These are phyloP conservation scores for Macrosteles quadrilineatus DNA, from an alignment of 1,140 invertebrate genomes.

Conservation along the genomic window DNA sequence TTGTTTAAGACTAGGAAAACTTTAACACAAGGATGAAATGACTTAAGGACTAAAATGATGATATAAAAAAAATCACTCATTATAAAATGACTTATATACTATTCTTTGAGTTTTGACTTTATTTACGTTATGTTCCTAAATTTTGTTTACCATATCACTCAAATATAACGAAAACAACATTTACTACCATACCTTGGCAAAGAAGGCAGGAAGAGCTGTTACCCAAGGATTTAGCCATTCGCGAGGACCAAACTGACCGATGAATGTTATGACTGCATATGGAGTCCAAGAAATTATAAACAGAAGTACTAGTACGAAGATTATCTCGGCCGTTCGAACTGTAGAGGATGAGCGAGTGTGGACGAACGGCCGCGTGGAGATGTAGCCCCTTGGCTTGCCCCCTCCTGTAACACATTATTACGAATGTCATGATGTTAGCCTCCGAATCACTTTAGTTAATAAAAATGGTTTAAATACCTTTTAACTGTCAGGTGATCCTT, in stretches of 20 bases:
- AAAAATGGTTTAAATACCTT: too few relatives aligned
- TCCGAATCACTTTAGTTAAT: too few relatives aligned
- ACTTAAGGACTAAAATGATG: too few relatives aligned
- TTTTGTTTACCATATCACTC: too few relatives aligned
- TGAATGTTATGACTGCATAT: conserved; percentile 56
- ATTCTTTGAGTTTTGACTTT: too few relatives aligned
- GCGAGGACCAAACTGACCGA: conserved; percentile 54
- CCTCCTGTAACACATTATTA: conserved; percentile 3
- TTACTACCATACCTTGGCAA: conserved; percentile 52
- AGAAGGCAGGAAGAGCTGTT: conserved; percentile 51
- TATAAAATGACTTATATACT: too few relatives aligned
- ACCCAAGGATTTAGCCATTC: conserved; percentile 47
- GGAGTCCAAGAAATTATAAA: conserved; percentile 57
- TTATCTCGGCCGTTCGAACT: conserved; percentile 52
- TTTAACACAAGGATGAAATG: too few relatives aligned
- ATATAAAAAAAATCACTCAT: too few relatives aligned
- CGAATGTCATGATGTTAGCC: neutral
- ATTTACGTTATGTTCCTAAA: too few relatives aligned
- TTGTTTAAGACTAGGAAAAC: too few relatives aligned
- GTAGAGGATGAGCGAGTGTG: conserved; percentile 37
- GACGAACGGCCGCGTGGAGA: neutral
- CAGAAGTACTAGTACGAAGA: conserved; percentile 53
- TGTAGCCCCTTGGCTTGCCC: neutral
- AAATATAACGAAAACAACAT: too few relatives aligned
- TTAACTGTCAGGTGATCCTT: too few relatives aligned